Conservation (phyloP, 2,113 vertebrate species). For the Pseudorasbora parva region DNA sequence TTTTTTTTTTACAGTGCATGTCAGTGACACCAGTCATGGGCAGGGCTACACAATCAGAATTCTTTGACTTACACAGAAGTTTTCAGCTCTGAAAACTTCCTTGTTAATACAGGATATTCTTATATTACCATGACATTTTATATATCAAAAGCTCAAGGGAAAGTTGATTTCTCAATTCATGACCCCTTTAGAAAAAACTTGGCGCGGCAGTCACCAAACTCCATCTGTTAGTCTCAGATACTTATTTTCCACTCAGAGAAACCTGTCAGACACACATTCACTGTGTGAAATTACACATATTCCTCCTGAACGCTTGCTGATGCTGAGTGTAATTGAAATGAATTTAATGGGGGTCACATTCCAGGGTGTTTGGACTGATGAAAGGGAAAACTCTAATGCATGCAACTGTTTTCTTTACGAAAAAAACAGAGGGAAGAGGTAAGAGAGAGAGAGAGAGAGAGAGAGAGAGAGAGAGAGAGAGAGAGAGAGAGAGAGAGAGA, state of each 20-base stretch:
- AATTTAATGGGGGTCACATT: conserved; percentile 61
- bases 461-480: conserved; percentile 1
- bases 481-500: not conserved
- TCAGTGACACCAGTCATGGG: too few species aligned
- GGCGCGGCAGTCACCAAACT: not conserved
- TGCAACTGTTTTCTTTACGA: conserved; percentile 58
- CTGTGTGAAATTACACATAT: conserved; percentile 53
- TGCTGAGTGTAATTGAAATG: conserved; percentile 54
- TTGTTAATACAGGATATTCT: too few species aligned
- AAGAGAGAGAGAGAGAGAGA: too few species aligned
- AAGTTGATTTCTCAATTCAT: too few species aligned
- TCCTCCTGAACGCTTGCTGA: conserved; percentile 36
- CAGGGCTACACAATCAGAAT: too few species aligned
- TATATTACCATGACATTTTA: too few species aligned
- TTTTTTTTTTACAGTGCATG: too few species aligned
- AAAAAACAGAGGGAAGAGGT: conserved; percentile 34
- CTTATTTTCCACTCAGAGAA: conserved; percentile 37
- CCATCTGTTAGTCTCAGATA: not conserved
- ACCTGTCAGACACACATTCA: conserved; percentile 44
- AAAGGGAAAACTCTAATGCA: conserved; percentile 57
- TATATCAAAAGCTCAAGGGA: conserved; percentile 5
- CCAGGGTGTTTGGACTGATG: conserved; percentile 53
- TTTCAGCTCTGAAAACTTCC: too few species aligned
- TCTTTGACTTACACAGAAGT: too few species aligned
- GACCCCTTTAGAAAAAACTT: too few species aligned